Conservation (phyloP, 2,888 invertebrate genomes). For the Unio delphinus region DNA sequence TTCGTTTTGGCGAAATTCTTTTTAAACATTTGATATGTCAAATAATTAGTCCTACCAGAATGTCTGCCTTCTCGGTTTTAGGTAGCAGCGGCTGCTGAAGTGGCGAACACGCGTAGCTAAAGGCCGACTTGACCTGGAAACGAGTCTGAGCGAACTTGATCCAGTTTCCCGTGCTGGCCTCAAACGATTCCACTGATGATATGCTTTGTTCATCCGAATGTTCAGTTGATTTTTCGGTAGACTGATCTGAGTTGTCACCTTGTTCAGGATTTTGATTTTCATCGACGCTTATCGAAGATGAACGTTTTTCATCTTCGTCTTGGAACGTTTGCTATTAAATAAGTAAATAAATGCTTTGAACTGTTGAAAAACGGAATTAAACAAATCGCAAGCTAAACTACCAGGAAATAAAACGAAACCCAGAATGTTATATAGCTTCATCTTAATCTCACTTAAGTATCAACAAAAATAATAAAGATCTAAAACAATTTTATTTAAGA, state of each 20-base stretch:
- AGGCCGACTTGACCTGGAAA: conserved; percentile 49
- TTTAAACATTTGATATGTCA: no score
- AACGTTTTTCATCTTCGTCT: conserved; percentile 11
- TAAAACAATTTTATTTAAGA: no score
- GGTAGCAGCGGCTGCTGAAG: conserved; percentile 51
- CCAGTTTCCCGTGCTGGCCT: conserved; percentile 43
- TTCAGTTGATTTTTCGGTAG: conserved; percentile 33
- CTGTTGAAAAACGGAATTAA: no score
- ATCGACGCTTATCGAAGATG: conserved; percentile 15
- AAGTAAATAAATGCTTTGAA: no score
- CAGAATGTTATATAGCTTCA: no score
- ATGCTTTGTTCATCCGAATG: conserved; percentile 30
- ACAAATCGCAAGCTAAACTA: no score
- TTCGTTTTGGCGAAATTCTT: no score
- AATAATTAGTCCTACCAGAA: conserved; percentile 36
- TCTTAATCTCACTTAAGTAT: no score
- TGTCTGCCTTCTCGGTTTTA: conserved; percentile 50
- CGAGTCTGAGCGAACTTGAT: conserved; percentile 51
- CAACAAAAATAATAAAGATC: no score
- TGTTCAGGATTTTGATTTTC: conserved; percentile 10
- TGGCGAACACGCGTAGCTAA: conserved; percentile 52
- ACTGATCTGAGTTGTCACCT: conserved; percentile 29
- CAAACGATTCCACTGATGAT: conserved; percentile 8
- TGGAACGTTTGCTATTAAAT: no score
- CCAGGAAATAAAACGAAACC: no score